Evolutionary conservation across 1,140 invertebrate species (phyloP), one percentile per base, ranked within the genome.

Genomic region (Temnothorax curvispinosus): DNA sequence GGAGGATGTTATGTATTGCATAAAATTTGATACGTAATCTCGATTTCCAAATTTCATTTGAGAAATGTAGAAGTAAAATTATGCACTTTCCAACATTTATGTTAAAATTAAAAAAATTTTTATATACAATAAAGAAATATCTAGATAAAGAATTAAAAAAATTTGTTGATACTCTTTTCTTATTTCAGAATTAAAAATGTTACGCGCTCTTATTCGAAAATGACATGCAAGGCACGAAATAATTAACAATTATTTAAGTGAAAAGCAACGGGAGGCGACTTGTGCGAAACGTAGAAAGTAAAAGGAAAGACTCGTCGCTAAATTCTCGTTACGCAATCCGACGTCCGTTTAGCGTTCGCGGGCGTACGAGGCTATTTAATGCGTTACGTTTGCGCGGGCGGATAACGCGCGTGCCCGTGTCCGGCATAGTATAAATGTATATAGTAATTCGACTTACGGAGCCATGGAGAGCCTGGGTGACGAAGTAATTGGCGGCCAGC

Each of bases 401-500:
- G 60, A 47, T 9, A 27, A 60, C 6, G 47, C 62, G 7, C 60
- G 32, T 1, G 38, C 38, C 13, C 18, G 21, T 11, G 76, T 65
- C 60, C 58, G 32, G 9, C 18, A 11, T 50, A 18, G 35, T 27
- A 27, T 27, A 27, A 27, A 27, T 27, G 27, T 27, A 27, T 27
- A 27, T 27, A 27, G 27, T 71, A 56, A 64, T 35, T 62, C 56
- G 74, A 95, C 95, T 96, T 92, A 96, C 96, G 18, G 96, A 96
- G 67, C 96, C 96, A 85, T 96, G 96, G 52, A 96, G 92, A 50
- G 96, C 96, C 91, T 96, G 96, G 3, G 95, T 96, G 71, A 96
- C 96, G 47, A 96, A 96, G 88, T 96, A 96, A 93, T 96, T 96
- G n/a, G 96, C 96, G 32, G 96, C 96, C 27, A 96, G 92, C 64